A percentile compares a stretch with the other conserved stretches of the same genome.
Evolutionary conservation across 2,888 invertebrate species (phyloP).

Genomic region (Athalia cordata): DNA sequence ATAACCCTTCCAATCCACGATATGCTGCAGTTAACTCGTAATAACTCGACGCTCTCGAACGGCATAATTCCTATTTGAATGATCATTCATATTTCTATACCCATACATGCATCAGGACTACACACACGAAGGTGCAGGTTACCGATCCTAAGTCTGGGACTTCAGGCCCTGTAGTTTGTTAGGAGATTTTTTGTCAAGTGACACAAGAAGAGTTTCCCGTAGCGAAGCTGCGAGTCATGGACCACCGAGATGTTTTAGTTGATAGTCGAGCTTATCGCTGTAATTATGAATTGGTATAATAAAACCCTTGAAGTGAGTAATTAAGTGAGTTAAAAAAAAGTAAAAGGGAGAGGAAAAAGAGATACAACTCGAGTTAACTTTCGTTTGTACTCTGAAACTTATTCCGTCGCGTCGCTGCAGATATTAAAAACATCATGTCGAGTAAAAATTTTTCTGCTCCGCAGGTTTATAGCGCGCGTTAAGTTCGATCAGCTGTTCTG

Average conservation of each 20-base stretch:
- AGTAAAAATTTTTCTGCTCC: neutral
- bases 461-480: neutral
- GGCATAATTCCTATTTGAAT: slow-evolving; percentile 16
- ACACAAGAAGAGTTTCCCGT: slow-evolving; percentile 8
- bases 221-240: neutral
- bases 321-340: neutral
- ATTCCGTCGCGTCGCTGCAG: neutral
- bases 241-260: slow-evolving; percentile 15
- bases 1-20: slow-evolving; percentile 34
- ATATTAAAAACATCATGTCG: slow-evolving; percentile 1
- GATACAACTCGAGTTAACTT: neutral
- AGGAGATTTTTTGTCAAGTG: slow-evolving; percentile 19
- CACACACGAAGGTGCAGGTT: neutral
- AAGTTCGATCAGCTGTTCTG: neutral
- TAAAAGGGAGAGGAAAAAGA: neutral
- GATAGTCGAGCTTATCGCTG: slow-evolving; percentile 13
- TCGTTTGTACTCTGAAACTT: neutral
- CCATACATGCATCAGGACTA: neutral
- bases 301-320: neutral
- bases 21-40: slow-evolving; percentile 34
- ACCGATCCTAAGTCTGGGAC: neutral
- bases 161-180: neutral
- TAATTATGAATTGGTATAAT: slow-evolving; percentile 23
- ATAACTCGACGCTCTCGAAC: slow-evolving; percentile 22
- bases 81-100: neutral